phyloP scores from a whole-genome alignment of 2,888 invertebrate genomes.

The Epirrita christyi region DNA sequence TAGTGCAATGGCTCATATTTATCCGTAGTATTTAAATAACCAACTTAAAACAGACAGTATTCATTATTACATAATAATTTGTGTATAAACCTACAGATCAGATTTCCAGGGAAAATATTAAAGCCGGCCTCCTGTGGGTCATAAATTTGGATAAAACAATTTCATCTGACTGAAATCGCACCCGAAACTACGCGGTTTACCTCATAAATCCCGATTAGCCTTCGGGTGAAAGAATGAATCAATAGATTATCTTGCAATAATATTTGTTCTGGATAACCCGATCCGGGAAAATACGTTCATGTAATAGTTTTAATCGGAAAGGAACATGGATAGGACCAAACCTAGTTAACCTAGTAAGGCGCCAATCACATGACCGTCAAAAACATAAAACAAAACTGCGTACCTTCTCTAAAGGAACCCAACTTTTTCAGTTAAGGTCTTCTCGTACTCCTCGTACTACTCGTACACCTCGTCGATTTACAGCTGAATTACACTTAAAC shows the following conservation, averaged over 20 bases:
- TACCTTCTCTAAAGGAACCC: too few species aligned
- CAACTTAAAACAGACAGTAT: slow-evolving; percentile 18
- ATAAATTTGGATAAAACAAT: slow-evolving; percentile 80
- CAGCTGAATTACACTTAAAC: too few species aligned
- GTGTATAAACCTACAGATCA: slow-evolving; percentile 52
- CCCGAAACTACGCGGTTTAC: slow-evolving; percentile 71
- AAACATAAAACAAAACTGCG: too few species aligned
- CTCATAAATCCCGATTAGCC: slow-evolving; percentile 75
- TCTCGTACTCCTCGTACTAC: too few species aligned
- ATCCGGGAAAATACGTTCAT: slow-evolving; percentile 22
- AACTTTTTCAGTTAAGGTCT: too few species aligned
- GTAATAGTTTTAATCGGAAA: slow-evolving; percentile 9
- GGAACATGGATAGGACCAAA: neutral
- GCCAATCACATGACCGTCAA: too few species aligned
- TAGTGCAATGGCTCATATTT: slow-evolving; percentile 1
- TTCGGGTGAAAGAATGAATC: slow-evolving; percentile 66
- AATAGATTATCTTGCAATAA: slow-evolving; percentile 66
- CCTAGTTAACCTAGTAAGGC: neutral
- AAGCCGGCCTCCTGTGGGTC: slow-evolving; percentile 65
- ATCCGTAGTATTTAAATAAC: slow-evolving; percentile 11
- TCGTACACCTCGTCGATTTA: too few species aligned
- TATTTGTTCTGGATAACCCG: slow-evolving; percentile 51
- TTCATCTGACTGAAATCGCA: slow-evolving; percentile 69
- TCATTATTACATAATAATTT: slow-evolving; percentile 34
- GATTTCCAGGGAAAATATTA: slow-evolving; percentile 65